Conservation (phyloP, 2,797 vertebrate genomes). For the Garrulus glandarius region DNA sequence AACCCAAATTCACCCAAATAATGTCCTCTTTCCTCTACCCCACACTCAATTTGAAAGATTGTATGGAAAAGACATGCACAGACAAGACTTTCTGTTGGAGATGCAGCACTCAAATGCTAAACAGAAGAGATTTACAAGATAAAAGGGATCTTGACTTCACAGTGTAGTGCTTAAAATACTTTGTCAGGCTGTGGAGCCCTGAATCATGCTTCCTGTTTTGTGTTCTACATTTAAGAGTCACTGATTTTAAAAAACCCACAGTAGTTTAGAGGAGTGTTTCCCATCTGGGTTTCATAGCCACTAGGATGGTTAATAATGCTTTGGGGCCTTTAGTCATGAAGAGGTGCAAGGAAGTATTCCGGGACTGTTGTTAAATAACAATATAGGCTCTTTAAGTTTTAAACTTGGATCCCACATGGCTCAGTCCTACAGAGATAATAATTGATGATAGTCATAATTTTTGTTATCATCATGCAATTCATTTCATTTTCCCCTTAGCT, state of each 20-base stretch:
- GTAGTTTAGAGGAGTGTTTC: neutral
- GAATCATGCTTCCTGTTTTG: neutral
- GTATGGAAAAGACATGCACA: neutral
- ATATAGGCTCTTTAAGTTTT: neutral
- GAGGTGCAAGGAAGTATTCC: neutral
- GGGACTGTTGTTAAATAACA: neutral
- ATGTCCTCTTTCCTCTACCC: neutral
- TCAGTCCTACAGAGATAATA: neutral
- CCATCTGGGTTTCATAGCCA: neutral
- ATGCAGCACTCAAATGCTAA: neutral
- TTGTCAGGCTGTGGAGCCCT: neutral
- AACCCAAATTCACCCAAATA: neutral
- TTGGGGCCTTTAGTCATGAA: neutral
- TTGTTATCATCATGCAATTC: neutral
- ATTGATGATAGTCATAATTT: neutral
- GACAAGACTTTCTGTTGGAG: neutral
- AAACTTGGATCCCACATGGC: neutral
- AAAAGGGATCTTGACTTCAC: neutral
- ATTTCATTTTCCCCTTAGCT: conserved; percentile 19
- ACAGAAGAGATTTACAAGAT: neutral
- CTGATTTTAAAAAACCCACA: neutral
- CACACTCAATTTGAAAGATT: neutral
- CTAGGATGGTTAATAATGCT: neutral
- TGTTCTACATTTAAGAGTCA: neutral
- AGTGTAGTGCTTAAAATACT: neutral